Evolutionary conservation across 2,888 invertebrate genomes (phyloP).

Genomic region (Coremacera marginata): DNA sequence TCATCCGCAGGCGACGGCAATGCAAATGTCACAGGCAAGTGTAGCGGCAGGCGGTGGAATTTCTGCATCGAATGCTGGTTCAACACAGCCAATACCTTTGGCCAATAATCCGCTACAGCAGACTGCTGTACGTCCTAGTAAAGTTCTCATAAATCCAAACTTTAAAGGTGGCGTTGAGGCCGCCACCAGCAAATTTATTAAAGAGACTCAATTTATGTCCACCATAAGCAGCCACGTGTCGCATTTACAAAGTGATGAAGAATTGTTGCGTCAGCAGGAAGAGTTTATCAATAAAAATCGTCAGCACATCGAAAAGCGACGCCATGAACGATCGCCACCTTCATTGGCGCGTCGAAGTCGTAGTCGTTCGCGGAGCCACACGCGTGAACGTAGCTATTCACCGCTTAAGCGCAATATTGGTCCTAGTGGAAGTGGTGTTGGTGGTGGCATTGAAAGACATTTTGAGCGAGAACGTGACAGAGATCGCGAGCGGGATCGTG

Average conservation of each 20-base stretch:
- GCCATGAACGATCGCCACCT: conserved; percentile 65
- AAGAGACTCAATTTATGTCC: conserved; percentile 69
- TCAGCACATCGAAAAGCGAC: conserved; percentile 68
- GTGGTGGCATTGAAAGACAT: conserved; percentile 44
- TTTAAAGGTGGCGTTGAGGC: conserved; percentile 70
- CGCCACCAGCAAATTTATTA: conserved; percentile 68
- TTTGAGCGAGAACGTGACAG: conserved; percentile 55
- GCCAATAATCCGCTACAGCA: conserved; percentile 36
- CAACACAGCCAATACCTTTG: conserved; percentile 18
- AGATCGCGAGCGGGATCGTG: conserved; percentile 56
- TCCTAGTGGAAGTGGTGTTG: conserved; percentile 41
- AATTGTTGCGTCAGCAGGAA: conserved; percentile 68
- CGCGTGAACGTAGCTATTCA: conserved; percentile 68
- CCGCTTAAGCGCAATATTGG: conserved; percentile 58
- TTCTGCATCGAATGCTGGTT: conserved; percentile 26
- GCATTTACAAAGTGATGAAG: conserved; percentile 65
- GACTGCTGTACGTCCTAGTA: conserved; percentile 54
- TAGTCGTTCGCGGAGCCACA: conserved; percentile 60
- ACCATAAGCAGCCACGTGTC: conserved; percentile 61
- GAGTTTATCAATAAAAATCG: conserved; percentile 69
- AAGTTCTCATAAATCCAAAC: conserved; percentile 69
- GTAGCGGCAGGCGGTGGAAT: conserved; percentile 32
- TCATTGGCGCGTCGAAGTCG: conserved; percentile 56
- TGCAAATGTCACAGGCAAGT: conserved; percentile 45
- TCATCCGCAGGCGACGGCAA: conserved; percentile 48